Evolutionary conservation across 2,888 invertebrate species (phyloP), one percentile per base, ranked within the genome.

Genomic region (Heliconius ethilla): DNA sequence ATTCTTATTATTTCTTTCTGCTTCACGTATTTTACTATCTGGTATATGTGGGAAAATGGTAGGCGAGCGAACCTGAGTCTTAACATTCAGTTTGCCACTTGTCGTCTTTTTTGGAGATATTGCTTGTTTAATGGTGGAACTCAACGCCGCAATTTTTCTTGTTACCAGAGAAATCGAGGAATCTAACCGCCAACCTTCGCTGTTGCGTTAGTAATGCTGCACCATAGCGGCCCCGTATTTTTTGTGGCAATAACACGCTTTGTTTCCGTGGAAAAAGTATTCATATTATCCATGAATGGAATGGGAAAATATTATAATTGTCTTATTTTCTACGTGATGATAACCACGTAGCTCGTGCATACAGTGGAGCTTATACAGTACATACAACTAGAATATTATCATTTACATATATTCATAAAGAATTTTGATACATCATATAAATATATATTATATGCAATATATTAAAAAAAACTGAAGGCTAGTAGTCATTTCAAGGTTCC

Each of bases 241-340:
- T 7, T 66, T 29, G 22, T 66, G 27, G 27, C 63, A 33, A 66
- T 33, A 66, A 66, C 15, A 33, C 65, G 29, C 59, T 59, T n/a
- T 59, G 59, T n/a, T n/a, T 18, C 2, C 63, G 27, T 63, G 13
- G 27, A 63, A 63, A 63, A 5, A 15, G 15, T 1, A n/a, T 59
- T 59, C 59, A 11, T 63, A 63, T 27, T 63, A 63, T 2, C 27
- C 13, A 6, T 25, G 27, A 29, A 66, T 67, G 13, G 67, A n/a
- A 40, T 40, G 67, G 22, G 37, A 40, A 63, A 67, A 40, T 40
- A 40, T n/a, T 40, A 5, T 67, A 45, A 69, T 40, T 45, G 69
- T 69, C n/a, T 67, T 40, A 13, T 40, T 69, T 25, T 45, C 25
- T 25, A 69, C 69, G 69, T 69, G 25, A 69, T 69, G 15, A 25